These are phyloP conservation scores for Myotis findleyi DNA, from an alignment of 2,797 vertebrate species.

Conservation along the genomic window DNA sequence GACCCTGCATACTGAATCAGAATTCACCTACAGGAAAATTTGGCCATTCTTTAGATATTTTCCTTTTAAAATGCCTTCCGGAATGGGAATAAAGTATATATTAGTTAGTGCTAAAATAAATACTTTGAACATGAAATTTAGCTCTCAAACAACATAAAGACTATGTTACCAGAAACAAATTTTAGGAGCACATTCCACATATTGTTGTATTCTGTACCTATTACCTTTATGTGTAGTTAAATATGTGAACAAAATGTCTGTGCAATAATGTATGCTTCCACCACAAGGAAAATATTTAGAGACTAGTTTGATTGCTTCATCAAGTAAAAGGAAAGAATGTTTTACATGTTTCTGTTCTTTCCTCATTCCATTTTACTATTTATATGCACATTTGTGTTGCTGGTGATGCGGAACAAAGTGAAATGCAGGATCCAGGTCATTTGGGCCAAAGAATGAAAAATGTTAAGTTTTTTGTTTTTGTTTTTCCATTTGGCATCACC, in stretches of 20 bases:
- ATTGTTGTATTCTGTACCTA: background rate
- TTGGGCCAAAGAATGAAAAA: background rate
- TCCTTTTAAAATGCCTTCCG: background rate
- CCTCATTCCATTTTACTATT: background rate
- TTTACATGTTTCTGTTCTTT: slow-evolving; percentile 4
- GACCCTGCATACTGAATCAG: background rate
- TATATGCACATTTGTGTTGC: background rate
- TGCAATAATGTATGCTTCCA: background rate
- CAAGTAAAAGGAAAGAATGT: background rate
- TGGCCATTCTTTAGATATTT: background rate
- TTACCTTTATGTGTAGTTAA: background rate
- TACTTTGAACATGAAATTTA: background rate
- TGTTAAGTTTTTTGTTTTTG: background rate
- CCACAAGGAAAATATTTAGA: background rate
- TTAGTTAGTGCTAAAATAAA: slow-evolving; percentile 6
- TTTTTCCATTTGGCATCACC: background rate
- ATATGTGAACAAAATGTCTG: background rate
- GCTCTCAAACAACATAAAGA: background rate
- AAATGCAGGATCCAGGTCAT: background rate
- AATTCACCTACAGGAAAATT: slow-evolving; percentile 19
- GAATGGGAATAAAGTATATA: slow-evolving; percentile 11
- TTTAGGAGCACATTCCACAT: background rate
- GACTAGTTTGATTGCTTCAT: background rate
- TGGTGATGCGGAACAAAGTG: background rate
- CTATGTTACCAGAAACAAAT: slow-evolving; percentile 15